Conservation (phyloP, 2,888 invertebrate genomes). For the Platynereis dumerilii region DNA sequence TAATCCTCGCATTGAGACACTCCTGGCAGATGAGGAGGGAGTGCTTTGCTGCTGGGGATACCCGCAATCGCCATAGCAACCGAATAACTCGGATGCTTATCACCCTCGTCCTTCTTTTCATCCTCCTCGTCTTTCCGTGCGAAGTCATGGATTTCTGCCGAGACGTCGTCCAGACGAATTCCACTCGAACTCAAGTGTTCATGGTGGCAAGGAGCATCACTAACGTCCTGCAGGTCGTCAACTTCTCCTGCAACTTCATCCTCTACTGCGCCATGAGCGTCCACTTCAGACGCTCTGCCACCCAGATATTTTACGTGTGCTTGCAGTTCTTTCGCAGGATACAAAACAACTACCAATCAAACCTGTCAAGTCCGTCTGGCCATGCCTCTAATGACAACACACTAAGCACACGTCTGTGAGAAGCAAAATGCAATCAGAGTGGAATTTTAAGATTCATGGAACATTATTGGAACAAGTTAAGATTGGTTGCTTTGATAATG, state of each 20-base stretch:
- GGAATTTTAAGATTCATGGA: too few species aligned
- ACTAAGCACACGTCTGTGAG: too few species aligned
- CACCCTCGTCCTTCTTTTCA: conserved; percentile 52
- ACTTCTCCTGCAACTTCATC: conserved; percentile 43
- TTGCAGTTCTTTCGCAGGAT: too few species aligned
- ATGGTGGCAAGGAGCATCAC: conserved; percentile 20
- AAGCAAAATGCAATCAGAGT: too few species aligned
- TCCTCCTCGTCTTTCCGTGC: conserved; percentile 55
- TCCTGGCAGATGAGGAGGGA: conserved; percentile 27
- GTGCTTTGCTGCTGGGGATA: conserved; percentile 10
- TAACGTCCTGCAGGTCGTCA: conserved; percentile 34
- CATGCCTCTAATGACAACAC: too few species aligned
- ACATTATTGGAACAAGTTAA: too few species aligned
- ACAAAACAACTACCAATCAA: too few species aligned
- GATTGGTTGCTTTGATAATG: too few species aligned
- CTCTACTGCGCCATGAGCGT: conserved; percentile 36
- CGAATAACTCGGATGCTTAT: conserved; percentile 54
- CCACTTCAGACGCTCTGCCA: conserved; percentile 23
- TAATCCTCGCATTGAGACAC: conserved; percentile 41
- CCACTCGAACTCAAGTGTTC: conserved; percentile 18
- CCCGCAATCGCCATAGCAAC: conserved; percentile 17
- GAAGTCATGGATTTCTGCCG: conserved; percentile 54
- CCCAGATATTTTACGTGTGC: too few species aligned
- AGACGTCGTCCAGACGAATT: conserved; percentile 23
- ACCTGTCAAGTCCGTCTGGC: too few species aligned